Percentiles rank a stretch among this genome's conserved stretches.
These are phyloP conservation scores for Chloropsis cyanopogon DNA, from an alignment of 2,113 vertebrate genomes.

Conservation along the genomic window DNA sequence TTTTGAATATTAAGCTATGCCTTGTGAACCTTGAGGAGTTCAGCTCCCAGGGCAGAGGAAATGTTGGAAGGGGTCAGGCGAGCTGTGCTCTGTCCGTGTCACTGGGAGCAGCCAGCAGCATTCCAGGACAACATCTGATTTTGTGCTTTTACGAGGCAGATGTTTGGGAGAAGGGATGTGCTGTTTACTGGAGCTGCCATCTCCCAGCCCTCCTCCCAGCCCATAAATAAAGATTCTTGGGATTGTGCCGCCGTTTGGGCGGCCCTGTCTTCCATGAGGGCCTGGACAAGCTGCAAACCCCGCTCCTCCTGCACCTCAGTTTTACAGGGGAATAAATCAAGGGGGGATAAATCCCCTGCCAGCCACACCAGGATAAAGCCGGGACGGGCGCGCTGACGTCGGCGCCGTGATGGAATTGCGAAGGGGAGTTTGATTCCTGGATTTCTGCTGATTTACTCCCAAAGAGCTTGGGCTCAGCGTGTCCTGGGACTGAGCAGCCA, in stretches of 20 bases:
- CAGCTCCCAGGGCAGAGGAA: constrained; percentile 18
- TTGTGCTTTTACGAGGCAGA: constrained; percentile 57
- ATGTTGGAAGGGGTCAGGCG: constrained; percentile 24
- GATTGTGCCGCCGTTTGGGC: neutral
- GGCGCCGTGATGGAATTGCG: accelerated
- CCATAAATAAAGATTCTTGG: constrained; percentile 31
- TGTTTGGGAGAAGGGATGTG: constrained; percentile 42
- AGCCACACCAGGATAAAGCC: neutral
- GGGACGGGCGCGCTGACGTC: neutral
- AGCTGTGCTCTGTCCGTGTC: neutral
- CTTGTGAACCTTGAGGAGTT: neutral
- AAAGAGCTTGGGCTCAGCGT: neutral
- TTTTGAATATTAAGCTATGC: neutral
- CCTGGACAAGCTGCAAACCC: neutral
- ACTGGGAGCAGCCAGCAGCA: constrained; percentile 2
- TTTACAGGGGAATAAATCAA: neutral
- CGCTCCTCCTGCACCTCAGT: neutral
- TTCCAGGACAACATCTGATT: constrained; percentile 66
- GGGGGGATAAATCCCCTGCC: neutral
- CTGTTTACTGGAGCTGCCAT: constrained; percentile 38
- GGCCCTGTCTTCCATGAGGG: constrained; percentile 29
- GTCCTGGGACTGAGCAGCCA: neutral
- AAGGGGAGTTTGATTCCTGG: neutral
- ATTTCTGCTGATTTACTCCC: neutral
- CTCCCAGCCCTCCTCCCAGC: neutral